These are phyloP conservation scores for Cephalopterus ornatus DNA, from an alignment of 2,113 vertebrate genomes.

Conservation along the genomic window DNA sequence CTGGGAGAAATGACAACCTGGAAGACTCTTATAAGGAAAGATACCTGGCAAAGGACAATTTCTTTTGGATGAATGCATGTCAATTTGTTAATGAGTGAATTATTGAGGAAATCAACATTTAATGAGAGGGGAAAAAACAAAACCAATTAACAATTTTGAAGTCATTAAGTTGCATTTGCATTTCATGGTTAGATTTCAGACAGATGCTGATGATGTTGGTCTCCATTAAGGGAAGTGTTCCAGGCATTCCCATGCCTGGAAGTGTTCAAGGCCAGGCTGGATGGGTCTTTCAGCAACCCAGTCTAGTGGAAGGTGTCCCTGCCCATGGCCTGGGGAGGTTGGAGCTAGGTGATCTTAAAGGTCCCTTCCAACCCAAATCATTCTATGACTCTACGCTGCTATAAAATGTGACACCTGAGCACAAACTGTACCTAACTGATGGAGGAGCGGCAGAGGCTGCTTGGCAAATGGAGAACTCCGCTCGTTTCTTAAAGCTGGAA, in stretches of 20 bases:
- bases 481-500: accelerated
- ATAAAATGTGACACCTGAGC: neutral
- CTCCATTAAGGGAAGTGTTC: neutral
- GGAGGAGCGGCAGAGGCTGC: neutral
- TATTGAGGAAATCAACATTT: neutral
- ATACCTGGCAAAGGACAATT: neutral
- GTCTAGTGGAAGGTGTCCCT: neutral
- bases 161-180: neutral
- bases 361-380: neutral
- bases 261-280: neutral
- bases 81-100: neutral
- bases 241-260: neutral
- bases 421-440: accelerated
- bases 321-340: neutral
- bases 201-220: accelerated
- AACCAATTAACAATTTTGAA: neutral
- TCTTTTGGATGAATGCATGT: neutral
- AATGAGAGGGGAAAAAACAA: accelerated
- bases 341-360: neutral
- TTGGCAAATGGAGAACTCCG: accelerated
- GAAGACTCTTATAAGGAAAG: neutral
- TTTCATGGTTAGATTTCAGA: neutral
- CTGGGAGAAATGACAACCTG: neutral
- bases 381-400: neutral
- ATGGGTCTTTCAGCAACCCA: neutral